These are phyloP conservation scores for Homarus gammarus DNA, from an alignment of 2,888 invertebrate species.

Conservation along the genomic window DNA sequence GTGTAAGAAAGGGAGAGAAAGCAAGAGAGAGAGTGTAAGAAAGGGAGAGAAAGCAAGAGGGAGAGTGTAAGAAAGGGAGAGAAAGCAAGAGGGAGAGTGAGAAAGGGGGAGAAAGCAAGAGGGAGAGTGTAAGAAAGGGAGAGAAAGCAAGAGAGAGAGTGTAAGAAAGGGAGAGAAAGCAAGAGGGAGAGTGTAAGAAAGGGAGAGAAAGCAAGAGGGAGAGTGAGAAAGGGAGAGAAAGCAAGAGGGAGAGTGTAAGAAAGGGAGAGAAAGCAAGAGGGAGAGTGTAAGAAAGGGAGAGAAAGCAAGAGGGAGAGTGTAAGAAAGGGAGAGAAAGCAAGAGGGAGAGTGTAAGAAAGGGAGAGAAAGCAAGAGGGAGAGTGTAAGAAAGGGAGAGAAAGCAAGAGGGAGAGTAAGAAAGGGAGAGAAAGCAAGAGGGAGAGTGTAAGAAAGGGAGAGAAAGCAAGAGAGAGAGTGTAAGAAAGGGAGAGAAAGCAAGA, in stretches of 20 bases:
- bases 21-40: no score
- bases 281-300: neutral
- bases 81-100: neutral
- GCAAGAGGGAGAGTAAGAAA: neutral
- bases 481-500: no score
- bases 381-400: no score
- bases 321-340: constrained; percentile 9
- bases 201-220: no score
- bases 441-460: neutral
- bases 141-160: neutral
- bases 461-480: no score
- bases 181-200: no score
- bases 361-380: neutral
- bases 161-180: no score
- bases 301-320: neutral
- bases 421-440: neutral
- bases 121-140: neutral
- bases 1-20: no score
- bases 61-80: no score
- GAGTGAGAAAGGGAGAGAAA: neutral
- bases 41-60: no score
- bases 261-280: neutral
- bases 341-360: neutral
- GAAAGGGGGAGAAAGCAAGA: neutral
- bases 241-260: neutral